Base-by-base conservation (phyloP, 1,140 invertebrate genomes). In the Nasonia vitripennis region DNA sequence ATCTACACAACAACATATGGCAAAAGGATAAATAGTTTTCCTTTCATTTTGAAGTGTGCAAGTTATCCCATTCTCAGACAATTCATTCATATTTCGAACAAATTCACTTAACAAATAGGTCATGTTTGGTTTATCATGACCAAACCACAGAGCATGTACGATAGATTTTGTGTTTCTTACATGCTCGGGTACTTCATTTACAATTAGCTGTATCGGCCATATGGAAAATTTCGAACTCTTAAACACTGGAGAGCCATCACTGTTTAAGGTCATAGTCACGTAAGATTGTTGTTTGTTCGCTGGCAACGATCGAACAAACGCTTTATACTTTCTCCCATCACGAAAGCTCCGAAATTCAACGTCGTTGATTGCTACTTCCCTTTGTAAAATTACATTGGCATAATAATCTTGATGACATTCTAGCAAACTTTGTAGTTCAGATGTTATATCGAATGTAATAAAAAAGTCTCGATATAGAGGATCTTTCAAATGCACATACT, bases 161-260 rank as follows among this genome's bases (percentile, higher is more conserved):
- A 55, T 81, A 12, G 75, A 27, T 14, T 83, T 83, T 20, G 70
- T 20, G 10, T 48, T 67, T 81, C 84, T 81, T 83, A 14, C 84
- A 67, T 87, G 1, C 5, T 4, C 34, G 4, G 4, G 34, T 37
- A 37, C 34, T 37, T 37, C 34, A 37, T 37, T 37, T 37, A 86
- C 9, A 20, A 48, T 71, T 0, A 88, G 75, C 73, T 86, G 84
- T 62, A 84, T 80, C 2, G 83, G 86, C 85, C 86, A 88, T 23
- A 88, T 67, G 31, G 86, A 85, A 31, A 70, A 87, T 62, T 82
- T 70, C 11, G 85, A 87, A 81, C 85, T 87, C 34, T 83, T 78
- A n/a, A 71, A 86, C 17, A 85, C 12, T 27, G 86, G 86, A 1
- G 83, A 78, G 14, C 83, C 86, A 81, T 87, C 86, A 20, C 80